Evolutionary conservation across 30 jellyfish, hydroid and myxozoan species (phyloP), one percentile per base, ranked within the genome.

Genomic region (Aurelia sp.): DNA sequence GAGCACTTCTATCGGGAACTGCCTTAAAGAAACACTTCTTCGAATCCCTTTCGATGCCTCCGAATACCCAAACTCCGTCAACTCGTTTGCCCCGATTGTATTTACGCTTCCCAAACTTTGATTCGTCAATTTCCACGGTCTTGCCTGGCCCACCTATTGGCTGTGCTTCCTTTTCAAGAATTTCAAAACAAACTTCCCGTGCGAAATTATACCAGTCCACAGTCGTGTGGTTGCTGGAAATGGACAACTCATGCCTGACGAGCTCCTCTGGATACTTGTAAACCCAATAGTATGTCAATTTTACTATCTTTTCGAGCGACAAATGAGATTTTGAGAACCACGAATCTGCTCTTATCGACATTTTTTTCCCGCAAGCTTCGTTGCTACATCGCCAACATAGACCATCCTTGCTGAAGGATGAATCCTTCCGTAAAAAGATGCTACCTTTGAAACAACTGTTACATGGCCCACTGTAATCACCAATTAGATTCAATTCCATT

Each of bases 311-410:
- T 13, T 61, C 71, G 71, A 61, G 23, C 71, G 71, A 61, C 71
- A 61, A 13, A 61, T 61, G 71, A n/a, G 71, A 61, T 12, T 61
- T 61, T 3, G 33, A 19, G 35, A 61, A 61, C 71, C 71, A n/a
- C 7, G 71, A 61, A 12, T 61, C 71, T 61, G 27, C 12, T 61
- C 35, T 19, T 10, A n/a, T n/a, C 33, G 35, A 23, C 71, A 61
- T 61, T 61, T 61, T 61, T 3, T 61, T 61, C 71, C 71, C 70
- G 71, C 71, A 61, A 61, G 71, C 12, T 61, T 61, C 12, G 35
- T 61, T 61, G 71, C 71, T 61, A 21, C 71, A 61, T 61, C 71
- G 27, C 35, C 27, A 61, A 61, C 71, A 61, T 61, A 61, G 27
- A 12, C 71, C 71, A 61, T 61, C 71, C 35, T 61, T 11, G 33